These are phyloP conservation scores for Nibea coibor DNA, from an alignment of 2,113 vertebrate genomes.

Conservation along the genomic window DNA sequence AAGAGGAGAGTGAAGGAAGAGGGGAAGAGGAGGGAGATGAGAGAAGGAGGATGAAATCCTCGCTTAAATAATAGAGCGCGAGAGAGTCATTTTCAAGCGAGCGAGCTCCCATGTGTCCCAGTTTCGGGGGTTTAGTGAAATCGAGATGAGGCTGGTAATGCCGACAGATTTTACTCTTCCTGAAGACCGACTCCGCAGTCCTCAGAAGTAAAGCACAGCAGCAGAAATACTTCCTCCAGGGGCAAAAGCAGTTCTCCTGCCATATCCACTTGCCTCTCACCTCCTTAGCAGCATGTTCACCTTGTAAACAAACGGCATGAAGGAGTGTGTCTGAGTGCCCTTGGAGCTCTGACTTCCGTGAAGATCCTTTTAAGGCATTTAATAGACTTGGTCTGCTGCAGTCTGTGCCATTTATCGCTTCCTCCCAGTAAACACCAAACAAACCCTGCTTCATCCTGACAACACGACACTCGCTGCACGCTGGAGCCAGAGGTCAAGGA, in stretches of 20 bases:
- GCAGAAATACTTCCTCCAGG: constrained; percentile 6
- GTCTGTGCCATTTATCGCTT: constrained; percentile 45
- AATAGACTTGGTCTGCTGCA: constrained; percentile 33
- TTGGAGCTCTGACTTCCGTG: constrained; percentile 32
- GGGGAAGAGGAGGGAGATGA: constrained; percentile 25
- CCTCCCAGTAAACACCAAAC: constrained; percentile 42
- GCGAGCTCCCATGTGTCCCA: constrained; percentile 55
- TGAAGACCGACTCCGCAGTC: constrained; percentile 3
- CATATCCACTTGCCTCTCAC: background rate
- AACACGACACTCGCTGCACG: background rate
- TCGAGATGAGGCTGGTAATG: constrained; percentile 32
- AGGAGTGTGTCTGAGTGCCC: constrained; percentile 22
- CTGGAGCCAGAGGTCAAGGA: background rate
- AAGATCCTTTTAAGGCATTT: constrained; percentile 41
- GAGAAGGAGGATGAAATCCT: constrained; percentile 46
- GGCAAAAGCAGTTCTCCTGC: constrained; percentile 4
- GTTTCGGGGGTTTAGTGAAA: constrained; percentile 61
- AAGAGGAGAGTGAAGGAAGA: constrained; percentile 22
- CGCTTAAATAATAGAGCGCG: constrained; percentile 57
- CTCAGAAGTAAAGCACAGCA: background rate
- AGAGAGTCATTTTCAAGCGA: constrained; percentile 40
- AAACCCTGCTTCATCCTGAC: background rate
- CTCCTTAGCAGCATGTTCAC: constrained; percentile 33
- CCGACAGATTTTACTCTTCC: constrained; percentile 9
- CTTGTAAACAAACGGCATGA: constrained; percentile 43